Base-by-base conservation (phyloP, 2,797 vertebrate species). In the Crocidura indochinensis region DNA sequence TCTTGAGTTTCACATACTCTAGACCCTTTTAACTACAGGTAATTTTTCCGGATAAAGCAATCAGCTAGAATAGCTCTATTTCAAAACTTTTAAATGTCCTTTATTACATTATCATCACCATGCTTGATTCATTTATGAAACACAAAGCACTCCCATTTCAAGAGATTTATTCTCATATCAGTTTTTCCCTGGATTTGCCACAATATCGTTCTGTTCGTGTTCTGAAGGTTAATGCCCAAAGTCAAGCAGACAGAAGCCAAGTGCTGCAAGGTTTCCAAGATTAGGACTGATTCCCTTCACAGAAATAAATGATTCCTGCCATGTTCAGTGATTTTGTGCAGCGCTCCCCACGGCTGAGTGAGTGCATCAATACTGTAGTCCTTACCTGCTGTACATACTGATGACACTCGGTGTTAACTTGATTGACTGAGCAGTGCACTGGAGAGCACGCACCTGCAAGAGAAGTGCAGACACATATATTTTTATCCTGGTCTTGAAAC, bases 261-360 rank as follows among this genome's bases (percentile, higher is more conserved):
- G 97, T 96, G 97, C 97, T 98, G 98, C 97, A 96, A 98, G 97
- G 97, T 97, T 98, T 98, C 98, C 97, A 97, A 97, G 98, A 98
- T 98, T 98, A 98, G 97, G 97, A 98, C 97, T 97, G 97, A 98
- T 98, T 98, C 98, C 97, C 97, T 97, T 98, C 98, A 96, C 96
- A 97, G 98, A 98, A 98, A 98, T 98, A 98, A 98, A 98, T 97
- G 98, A 98, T 98, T 98, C 97, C 97, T 98, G 98, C 98, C 98
- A 98, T 98, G 98, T 98, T 98, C 97, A 97, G 97, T 98, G 98
- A 98, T 98, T 98, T 97, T 97, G 98, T 98, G 98, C 97, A 97
- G 98, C 92, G 84, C 97, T 98, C 97, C 98, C 98, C 98, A 97
- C 95, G 98, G 98, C 98, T 98, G 97, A 98, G 98, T 96, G 98